These are phyloP conservation scores for Chelonus formosanus DNA, from an alignment of 2,888 invertebrate species.

Conservation along the genomic window DNA sequence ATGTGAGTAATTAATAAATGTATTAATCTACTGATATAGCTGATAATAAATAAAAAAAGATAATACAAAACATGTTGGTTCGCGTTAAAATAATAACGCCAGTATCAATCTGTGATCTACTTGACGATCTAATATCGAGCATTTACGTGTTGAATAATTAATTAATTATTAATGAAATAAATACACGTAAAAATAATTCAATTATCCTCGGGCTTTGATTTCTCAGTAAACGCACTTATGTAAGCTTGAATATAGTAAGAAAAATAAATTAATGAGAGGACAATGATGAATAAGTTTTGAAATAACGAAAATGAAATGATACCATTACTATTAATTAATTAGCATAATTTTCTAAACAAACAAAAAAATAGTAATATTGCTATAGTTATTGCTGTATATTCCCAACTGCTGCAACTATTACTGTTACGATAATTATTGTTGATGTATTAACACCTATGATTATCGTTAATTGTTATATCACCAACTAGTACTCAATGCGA, in stretches of 20 bases:
- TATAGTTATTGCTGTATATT: not conserved
- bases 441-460: constrained; percentile 23
- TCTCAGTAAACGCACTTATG: constrained; percentile 8
- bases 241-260: constrained; percentile 9
- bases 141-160: too few species aligned
- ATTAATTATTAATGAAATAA: not conserved
- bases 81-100: too few species aligned
- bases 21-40: too few species aligned
- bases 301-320: not conserved
- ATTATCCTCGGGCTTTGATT: constrained; percentile 2
- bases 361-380: not conserved
- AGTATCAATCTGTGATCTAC: too few species aligned
- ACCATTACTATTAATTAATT: constrained; percentile 13
- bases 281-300: not conserved
- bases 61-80: too few species aligned
- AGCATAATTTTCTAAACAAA: too few species aligned
- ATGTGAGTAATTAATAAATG: too few species aligned
- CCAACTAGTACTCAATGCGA: constrained; percentile 37
- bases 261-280: not conserved
- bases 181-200: constrained; percentile 13
- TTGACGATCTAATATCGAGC: too few species aligned
- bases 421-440: constrained; percentile 24
- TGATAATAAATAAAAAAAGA: too few species aligned
- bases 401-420: not conserved
- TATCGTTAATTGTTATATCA: constrained; percentile 26